phyloP scores from a whole-genome alignment of 2,797 vertebrate species.

The Sebastes minor region DNA sequence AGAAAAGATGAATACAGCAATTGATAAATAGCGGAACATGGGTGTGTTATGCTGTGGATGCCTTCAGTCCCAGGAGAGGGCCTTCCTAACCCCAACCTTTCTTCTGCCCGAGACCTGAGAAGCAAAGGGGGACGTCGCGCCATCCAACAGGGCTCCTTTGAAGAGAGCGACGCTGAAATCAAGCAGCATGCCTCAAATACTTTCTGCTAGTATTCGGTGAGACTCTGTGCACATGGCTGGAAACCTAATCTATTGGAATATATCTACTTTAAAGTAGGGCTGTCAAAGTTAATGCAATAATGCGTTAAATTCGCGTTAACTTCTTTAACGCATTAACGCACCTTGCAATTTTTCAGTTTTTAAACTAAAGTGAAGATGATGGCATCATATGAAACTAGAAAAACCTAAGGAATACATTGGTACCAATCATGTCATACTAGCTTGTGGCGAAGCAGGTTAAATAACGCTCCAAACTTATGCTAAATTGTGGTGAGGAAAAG shows the following conservation, averaged over 20 bases:
- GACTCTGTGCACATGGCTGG: conserved; percentile 38
- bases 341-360: no score
- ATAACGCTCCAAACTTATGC: no score
- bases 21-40: conserved; percentile 82
- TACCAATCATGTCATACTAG: rapidly evolving
- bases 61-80: conserved; percentile 84
- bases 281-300: no score
- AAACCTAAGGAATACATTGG: no score
- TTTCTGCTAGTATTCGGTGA: conserved; percentile 64
- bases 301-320: no score
- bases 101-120: conserved; percentile 73
- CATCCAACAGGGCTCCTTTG: conserved; percentile 78
- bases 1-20: conserved; percentile 76
- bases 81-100: conserved; percentile 70
- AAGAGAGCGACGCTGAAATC: conserved; percentile 77
- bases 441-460: no score
- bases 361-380: no score
- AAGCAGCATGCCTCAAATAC: conserved; percentile 77
- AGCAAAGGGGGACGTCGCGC: conserved; percentile 67
- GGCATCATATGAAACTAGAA: no score
- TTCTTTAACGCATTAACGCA: no score
- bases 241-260: conserved; percentile 12
- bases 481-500: rapidly evolving
- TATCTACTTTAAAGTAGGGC: background rate
- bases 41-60: conserved; percentile 80